phyloP scores from a whole-genome alignment of 37 sponge, comb jelly and placozoan species.

The Tethya wilhelma region DNA sequence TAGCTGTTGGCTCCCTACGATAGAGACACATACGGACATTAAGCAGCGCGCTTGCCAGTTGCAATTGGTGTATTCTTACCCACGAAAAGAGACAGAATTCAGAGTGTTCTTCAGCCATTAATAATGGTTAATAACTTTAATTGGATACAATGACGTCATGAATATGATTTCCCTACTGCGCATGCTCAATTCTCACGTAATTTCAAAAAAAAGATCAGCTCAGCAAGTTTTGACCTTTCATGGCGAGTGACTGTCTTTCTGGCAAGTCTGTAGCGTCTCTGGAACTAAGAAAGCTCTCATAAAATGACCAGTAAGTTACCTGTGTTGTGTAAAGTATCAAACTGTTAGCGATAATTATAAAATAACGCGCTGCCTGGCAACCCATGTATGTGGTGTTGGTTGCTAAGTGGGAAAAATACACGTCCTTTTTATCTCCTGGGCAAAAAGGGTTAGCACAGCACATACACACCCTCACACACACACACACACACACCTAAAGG shows the following conservation, averaged over 20 bases:
- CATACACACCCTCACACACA: too few species aligned
- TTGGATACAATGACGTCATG: background rate
- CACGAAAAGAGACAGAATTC: slow-evolving; percentile 26
- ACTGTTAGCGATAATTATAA: too few species aligned
- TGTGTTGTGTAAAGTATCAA: too few species aligned
- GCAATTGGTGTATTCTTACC: slow-evolving; percentile 13
- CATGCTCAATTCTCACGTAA: slow-evolving; percentile 46
- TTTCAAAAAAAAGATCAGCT: slow-evolving; percentile 6
- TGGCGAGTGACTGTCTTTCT: background rate
- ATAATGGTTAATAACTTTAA: too few species aligned
- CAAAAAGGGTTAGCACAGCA: too few species aligned
- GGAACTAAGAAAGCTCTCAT: background rate
- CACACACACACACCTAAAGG: too few species aligned
- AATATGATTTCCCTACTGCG: slow-evolving; percentile 26
- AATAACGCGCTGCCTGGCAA: too few species aligned
- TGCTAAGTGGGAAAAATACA: too few species aligned
- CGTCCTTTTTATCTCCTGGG: too few species aligned
- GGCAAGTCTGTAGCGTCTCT: background rate
- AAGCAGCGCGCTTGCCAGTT: background rate
- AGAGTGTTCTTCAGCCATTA: background rate
- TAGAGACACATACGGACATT: background rate
- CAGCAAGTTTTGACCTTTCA: background rate
- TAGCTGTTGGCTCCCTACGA: slow-evolving; percentile 83
- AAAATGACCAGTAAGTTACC: too few species aligned
- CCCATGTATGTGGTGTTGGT: too few species aligned